Evolutionary conservation across 2,888 invertebrate genomes (phyloP).

Genomic region (Sympetrum striolatum): DNA sequence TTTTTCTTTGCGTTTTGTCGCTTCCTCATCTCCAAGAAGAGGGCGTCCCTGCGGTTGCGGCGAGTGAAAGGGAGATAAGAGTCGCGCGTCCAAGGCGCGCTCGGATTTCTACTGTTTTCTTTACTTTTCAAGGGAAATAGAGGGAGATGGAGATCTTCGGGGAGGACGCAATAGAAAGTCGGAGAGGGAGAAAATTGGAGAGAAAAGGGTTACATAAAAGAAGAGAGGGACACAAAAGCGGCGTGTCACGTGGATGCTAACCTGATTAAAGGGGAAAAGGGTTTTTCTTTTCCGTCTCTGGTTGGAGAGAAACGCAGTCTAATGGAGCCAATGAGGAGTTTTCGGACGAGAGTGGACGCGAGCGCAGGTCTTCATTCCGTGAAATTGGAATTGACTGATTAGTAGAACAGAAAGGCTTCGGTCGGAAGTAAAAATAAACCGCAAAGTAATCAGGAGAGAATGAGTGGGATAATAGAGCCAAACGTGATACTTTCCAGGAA

Average conservation of each 20-base stretch:
- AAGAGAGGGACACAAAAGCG: background rate
- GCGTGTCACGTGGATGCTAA: background rate
- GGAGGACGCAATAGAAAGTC: background rate
- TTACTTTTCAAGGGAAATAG: background rate
- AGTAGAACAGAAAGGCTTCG: background rate
- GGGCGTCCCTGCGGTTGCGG: background rate
- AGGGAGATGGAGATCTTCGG: background rate
- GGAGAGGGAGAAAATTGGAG: background rate
- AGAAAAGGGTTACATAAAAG: background rate
- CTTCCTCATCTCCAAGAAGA: background rate
- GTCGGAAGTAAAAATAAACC: background rate
- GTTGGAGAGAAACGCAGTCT: background rate
- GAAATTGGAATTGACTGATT: background rate
- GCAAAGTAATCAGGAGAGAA: background rate
- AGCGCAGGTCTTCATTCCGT: background rate
- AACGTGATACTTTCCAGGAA: too few relatives aligned
- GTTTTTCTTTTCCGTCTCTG: background rate
- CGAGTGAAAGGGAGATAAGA: background rate
- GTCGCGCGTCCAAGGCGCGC: background rate
- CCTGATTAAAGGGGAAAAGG: background rate
- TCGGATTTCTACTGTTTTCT: background rate
- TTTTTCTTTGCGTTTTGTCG: background rate
- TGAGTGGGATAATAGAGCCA: background rate
- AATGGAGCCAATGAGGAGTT: background rate
- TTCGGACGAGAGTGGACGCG: background rate